Base-by-base conservation (phyloP, 2,888 invertebrate genomes). In the Arenicola marina region DNA sequence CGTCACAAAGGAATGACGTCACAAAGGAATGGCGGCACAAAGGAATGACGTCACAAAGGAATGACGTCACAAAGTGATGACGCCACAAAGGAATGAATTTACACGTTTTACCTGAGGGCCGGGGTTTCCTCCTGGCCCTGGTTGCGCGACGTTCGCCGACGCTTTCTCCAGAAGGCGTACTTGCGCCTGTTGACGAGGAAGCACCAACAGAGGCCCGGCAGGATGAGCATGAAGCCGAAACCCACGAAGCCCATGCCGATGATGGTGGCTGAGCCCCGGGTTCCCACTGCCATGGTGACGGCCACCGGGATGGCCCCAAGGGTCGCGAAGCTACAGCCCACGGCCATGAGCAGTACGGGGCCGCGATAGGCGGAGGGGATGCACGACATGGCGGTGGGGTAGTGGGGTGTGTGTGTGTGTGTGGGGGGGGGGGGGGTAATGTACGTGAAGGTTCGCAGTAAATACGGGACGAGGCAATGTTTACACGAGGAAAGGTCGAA, bases 171-270 rank as follows among this genome's bases (percentile, higher is more conserved):
- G 11, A 15, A 15, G 11, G 11, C 38, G 38, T 38, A 18, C 11
- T 18, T 38, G 11, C 18, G 11, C 11, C 11, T 15, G 11, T 11
- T 18, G 11, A 67, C 64, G 54, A 67, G 59, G 34, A 66, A 31
- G 56, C 65, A 66, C 68, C 68, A 68, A 4, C 46, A 28, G 2
- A 57, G 24, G 3, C 69, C 71, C 1, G 71, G 71, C 26, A 71
- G 43, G n/a, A 69, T 61, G 15, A 71, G 57, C 51, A 69, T 46
- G 21, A 69, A 34, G 7, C 71, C 71, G 57, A 71, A 71, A 7
- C 71, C 71, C 15, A 71, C 63, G 65, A 71, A 67, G 21, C 71
- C 71, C 7, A 70, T 62, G 4, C 71, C 71, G 21, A 71, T 71
- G 46, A 71, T 67, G 7, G 69, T 65, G 2, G 71, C 71, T 43